Percentiles rank a stretch among this genome's conserved stretches.
These are phyloP conservation scores for Parnassius glacialis DNA, from an alignment of 2,888 invertebrate genomes.

Conservation along the genomic window DNA sequence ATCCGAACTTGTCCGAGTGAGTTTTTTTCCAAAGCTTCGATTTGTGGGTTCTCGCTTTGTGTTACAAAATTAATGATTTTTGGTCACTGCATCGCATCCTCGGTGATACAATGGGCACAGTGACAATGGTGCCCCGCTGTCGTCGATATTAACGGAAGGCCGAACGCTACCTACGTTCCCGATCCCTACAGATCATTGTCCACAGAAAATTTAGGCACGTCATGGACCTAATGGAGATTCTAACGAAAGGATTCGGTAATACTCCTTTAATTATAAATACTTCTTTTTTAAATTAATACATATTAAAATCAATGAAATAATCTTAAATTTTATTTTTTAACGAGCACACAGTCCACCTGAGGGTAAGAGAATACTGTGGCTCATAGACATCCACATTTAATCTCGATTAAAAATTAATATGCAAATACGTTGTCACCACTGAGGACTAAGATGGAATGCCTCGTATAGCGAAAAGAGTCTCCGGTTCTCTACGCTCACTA, in stretches of 20 bases:
- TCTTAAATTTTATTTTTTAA: no score
- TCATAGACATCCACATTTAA: no score
- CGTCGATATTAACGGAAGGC: slow-evolving; percentile 75
- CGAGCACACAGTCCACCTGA: no score
- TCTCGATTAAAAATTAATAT: no score
- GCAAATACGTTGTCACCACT: no score
- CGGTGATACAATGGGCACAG: slow-evolving; percentile 63
- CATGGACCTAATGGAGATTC: slow-evolving; percentile 63
- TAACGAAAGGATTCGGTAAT: slow-evolving; percentile 62
- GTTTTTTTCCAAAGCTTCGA: slow-evolving; percentile 72
- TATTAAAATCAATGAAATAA: background rate
- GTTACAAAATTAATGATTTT: slow-evolving; percentile 80
- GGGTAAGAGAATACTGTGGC: no score
- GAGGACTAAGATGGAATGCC: no score
- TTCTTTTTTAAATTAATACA: slow-evolving; percentile 14
- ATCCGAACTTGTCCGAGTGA: slow-evolving; percentile 66
- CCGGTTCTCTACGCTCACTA: no score
- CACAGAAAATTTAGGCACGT: slow-evolving; percentile 67
- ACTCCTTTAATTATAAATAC: slow-evolving; percentile 52
- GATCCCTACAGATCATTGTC: slow-evolving; percentile 62
- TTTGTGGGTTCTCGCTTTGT: slow-evolving; percentile 80
- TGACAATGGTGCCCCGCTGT: slow-evolving; percentile 80
- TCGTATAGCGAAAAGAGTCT: no score
- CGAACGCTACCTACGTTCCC: slow-evolving; percentile 70
- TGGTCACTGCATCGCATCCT: slow-evolving; percentile 71